These are phyloP conservation scores for Eueremaeus valkanovi DNA, from an alignment of 2,888 invertebrate genomes.

Conservation along the genomic window DNA sequence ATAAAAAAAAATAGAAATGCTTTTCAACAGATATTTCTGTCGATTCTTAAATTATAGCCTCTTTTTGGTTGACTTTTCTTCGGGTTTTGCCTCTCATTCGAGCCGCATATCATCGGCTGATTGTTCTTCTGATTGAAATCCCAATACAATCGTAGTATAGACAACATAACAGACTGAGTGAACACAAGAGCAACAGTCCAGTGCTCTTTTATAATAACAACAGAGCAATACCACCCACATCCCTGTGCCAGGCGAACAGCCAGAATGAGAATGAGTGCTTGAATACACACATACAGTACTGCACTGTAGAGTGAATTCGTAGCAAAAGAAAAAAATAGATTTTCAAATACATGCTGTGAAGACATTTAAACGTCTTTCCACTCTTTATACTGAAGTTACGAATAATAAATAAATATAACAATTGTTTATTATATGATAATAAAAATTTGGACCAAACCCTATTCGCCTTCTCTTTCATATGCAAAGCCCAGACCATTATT, in stretches of 20 bases:
- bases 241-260: background rate
- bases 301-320: background rate
- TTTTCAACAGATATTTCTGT: background rate
- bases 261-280: background rate
- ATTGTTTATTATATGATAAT: background rate
- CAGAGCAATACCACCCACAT: background rate
- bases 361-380: background rate
- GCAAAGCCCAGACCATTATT: no score
- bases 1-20: no score
- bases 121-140: background rate
- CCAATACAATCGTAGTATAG: no score
- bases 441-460: background rate
- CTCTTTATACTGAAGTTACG: background rate
- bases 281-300: background rate
- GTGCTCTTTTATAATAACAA: background rate
- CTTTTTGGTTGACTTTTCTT: background rate
- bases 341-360: background rate
- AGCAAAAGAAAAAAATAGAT: background rate
- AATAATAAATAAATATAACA: background rate
- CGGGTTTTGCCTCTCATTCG: background rate
- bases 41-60: background rate
- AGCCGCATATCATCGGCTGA: background rate
- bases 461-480: background rate
- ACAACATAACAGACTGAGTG: no score
- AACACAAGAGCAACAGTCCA: background rate